Evolutionary conservation across 2,113 vertebrate genomes (phyloP).

Genomic region (Eidolon helvum): DNA sequence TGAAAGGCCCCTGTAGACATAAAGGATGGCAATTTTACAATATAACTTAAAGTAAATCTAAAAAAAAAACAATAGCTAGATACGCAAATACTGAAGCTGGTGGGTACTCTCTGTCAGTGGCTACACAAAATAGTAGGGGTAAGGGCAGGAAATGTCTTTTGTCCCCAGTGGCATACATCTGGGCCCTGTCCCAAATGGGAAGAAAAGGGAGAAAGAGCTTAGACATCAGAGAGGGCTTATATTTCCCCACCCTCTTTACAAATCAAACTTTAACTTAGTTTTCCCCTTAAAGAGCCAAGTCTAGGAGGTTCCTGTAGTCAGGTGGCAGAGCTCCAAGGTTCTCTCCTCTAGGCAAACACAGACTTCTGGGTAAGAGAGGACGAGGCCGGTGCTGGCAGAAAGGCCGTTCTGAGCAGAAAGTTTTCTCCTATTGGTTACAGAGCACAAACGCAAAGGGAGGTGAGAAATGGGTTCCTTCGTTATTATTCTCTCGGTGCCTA

Average conservation of each 20-base stretch:
- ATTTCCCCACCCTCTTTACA: not conserved
- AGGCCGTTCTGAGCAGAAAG: not conserved
- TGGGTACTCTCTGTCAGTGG: not conserved
- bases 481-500: rapidly evolving
- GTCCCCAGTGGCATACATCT: not conserved
- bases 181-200: not conserved
- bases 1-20: not conserved
- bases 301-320: not conserved
- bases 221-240: not conserved
- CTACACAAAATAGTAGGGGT: not conserved
- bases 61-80: not conserved
- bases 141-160: not conserved
- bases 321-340: not conserved
- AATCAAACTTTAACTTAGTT: not conserved
- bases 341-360: not conserved
- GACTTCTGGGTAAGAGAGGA: not conserved
- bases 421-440: not conserved
- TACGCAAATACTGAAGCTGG: not conserved
- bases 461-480: not conserved
- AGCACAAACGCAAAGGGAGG: not conserved
- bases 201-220: not conserved
- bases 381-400: not conserved
- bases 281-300: not conserved
- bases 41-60: not conserved
- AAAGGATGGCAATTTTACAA: not conserved